phyloP scores from a whole-genome alignment of 2,888 invertebrate genomes.

The Noctua janthina region DNA sequence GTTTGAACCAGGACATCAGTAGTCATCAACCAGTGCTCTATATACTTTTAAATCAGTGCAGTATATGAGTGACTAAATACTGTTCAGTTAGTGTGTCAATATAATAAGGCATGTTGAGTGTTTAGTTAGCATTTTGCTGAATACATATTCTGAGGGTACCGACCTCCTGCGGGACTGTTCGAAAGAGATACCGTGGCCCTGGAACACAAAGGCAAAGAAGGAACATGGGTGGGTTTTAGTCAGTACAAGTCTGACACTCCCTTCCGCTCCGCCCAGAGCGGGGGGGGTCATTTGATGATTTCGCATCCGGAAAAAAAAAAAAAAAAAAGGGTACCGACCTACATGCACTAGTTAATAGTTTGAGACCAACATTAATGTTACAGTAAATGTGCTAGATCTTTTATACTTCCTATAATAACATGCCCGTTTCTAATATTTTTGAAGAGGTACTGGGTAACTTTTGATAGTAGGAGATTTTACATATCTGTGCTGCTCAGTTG shows the following conservation, averaged over 20 bases:
- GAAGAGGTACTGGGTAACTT: not conserved
- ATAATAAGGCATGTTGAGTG: not conserved
- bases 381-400: not conserved
- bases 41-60: not conserved
- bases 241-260: too few species aligned
- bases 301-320: too few species aligned
- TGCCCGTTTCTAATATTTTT: not conserved
- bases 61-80: not conserved
- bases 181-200: too few species aligned
- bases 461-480: not conserved
- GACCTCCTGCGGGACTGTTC: too few species aligned
- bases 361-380: not conserved
- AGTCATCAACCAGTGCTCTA: not conserved
- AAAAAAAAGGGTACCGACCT: not conserved
- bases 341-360: not conserved
- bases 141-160: not conserved
- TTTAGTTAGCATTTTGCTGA: not conserved
- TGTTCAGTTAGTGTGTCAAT: not conserved
- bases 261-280: too few species aligned
- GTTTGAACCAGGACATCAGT: not conserved
- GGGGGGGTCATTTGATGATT: too few species aligned
- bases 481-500: not conserved
- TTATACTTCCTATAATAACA: not conserved
- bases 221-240: too few species aligned
- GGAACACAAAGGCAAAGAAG: too few species aligned